phyloP scores from a whole-genome alignment of 2,113 vertebrate genomes.

The Ammospiza caudacuta region DNA sequence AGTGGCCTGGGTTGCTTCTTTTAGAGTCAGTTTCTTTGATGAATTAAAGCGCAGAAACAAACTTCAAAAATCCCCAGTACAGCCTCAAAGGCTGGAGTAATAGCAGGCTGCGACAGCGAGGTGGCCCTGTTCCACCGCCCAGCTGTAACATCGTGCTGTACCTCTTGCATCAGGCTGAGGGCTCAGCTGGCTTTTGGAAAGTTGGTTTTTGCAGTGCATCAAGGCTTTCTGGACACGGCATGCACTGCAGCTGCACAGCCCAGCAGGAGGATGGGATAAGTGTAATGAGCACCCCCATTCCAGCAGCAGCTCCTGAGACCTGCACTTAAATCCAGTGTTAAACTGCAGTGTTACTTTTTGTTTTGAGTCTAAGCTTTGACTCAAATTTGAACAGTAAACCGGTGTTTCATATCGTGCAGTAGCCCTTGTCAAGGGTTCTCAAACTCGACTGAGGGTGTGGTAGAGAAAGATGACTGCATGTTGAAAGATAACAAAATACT shows the following conservation, averaged over 20 bases:
- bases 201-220: background rate
- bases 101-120: constrained; percentile 21
- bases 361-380: background rate
- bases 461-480: background rate
- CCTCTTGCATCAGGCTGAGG: background rate
- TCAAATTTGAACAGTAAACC: background rate
- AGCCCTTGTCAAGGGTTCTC: background rate
- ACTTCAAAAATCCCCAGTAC: background rate
- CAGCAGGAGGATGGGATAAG: background rate
- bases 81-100: background rate
- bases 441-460: background rate
- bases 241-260: background rate
- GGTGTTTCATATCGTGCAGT: background rate
- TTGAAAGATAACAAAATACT: background rate
- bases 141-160: background rate
- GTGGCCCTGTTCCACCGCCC: background rate
- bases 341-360: background rate
- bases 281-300: background rate
- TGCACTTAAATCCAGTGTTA: background rate
- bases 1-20: background rate
- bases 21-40: background rate
- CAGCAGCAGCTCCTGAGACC: background rate
- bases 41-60: background rate
- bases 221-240: background rate
- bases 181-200: background rate